Base-by-base conservation (phyloP, 2,888 invertebrate genomes). In the Urechis unicinctus region DNA sequence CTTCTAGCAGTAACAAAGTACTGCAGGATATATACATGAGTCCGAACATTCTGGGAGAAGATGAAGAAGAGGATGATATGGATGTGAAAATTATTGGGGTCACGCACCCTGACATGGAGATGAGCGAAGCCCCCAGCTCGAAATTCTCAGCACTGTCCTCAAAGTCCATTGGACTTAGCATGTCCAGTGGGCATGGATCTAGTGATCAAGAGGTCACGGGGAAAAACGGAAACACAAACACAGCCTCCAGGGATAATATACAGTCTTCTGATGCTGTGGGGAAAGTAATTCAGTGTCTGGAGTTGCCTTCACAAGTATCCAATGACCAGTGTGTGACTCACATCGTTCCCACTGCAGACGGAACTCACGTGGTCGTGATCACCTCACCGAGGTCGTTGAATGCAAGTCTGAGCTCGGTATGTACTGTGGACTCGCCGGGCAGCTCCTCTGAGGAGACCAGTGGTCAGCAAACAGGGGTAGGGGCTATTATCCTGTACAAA, bases 271-370 rank as follows among this genome's bases (percentile, higher is more conserved):
- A 47, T 24, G 24, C 48, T 41, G 22, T 26, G 25, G 6, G 42
- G 29, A 26, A 46, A 13, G 55, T 74, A 6, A 52, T 74, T 45
- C 75, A 74, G 61, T 74, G 72, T 65, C 53, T 75, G 13, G 68
- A 70, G 56, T 61, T 75, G 5, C 74, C 74, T 2, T 26, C 50
- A 3, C 52, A 60, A 29, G 57, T 62, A 9, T 56, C 31, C 41
- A 41, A 25, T 29, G 31, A 56, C 31, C 58, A 62, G 48, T 61
- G 55, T 30, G 55, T 62, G n/a, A 82, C 83, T 0, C 85, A 85
- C 66, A 82, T 89, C 45, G 70, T 86, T 56, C 86, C 88, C 0
- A 86, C 86, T 0, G 83, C 84, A 60, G 87, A 87, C 70, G 85
- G 85, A 60, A 82, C 82, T 59, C 85, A 86, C 72, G 69, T 89